Conservation (phyloP, 2,113 vertebrate species). For the Hippocampus abdominalis region DNA sequence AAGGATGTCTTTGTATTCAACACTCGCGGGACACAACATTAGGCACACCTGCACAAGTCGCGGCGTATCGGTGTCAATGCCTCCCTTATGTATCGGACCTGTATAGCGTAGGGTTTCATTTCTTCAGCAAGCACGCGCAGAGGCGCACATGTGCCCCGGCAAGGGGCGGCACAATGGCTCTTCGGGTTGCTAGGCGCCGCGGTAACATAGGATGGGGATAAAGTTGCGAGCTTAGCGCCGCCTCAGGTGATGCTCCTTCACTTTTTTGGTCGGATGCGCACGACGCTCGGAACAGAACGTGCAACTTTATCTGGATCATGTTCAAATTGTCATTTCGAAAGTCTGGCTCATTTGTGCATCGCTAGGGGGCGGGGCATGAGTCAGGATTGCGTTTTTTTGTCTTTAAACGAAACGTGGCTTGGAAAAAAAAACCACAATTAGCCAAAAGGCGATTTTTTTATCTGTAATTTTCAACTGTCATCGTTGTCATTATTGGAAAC, state of each 20-base stretch:
- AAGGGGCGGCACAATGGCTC: constrained; percentile 34
- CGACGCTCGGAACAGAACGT: background rate
- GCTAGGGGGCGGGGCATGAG: background rate
- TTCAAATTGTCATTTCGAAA: background rate
- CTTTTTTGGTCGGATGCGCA: background rate
- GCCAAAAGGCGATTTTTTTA: too few relatives aligned
- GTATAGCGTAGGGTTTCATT: background rate
- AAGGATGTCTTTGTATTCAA: background rate
- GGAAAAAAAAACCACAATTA: too few relatives aligned
- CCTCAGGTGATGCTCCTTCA: constrained; percentile 44
- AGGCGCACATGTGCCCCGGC: constrained; percentile 16
- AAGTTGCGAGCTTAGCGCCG: constrained; percentile 53
- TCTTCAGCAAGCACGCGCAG: background rate
- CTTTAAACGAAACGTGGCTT: too few relatives aligned
- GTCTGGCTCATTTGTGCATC: too few relatives aligned
- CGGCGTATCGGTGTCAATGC: background rate
- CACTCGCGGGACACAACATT: background rate
- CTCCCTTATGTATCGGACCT: background rate
- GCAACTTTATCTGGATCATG: background rate
- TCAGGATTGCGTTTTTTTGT: background rate
- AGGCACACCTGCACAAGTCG: constrained; percentile 1
- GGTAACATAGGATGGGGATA: constrained; percentile 49
- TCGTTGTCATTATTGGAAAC: background rate
- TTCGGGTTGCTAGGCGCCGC: constrained; percentile 51
- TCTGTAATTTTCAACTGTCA: background rate